These are phyloP conservation scores for Platichthys stellatus DNA, from an alignment of 2,113 vertebrate genomes.

Conservation along the genomic window DNA sequence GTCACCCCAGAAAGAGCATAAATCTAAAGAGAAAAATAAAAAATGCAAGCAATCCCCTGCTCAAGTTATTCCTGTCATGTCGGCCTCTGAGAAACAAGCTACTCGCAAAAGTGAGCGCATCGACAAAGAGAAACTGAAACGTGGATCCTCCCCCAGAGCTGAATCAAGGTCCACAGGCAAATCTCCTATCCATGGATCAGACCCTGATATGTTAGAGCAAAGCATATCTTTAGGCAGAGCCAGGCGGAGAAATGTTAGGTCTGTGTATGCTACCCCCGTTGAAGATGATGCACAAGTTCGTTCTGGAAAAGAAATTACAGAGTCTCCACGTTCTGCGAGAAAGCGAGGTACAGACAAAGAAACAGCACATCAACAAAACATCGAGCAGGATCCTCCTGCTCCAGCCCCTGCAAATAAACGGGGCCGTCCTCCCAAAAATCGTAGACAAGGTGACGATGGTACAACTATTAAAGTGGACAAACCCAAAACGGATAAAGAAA, in stretches of 20 bases:
- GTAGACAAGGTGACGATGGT: constrained; percentile 85
- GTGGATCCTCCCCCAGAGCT: constrained; percentile 91
- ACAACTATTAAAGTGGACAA: constrained; percentile 82
- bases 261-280: constrained; percentile 91
- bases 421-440: constrained; percentile 93
- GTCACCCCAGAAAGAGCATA: constrained; percentile 81
- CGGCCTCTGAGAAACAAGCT: constrained; percentile 87
- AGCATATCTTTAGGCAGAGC: constrained; percentile 87
- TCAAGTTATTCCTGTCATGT: constrained; percentile 64
- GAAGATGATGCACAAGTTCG: constrained; percentile 86
- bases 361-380: constrained; percentile 57
- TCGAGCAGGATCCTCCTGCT: constrained; percentile 77
- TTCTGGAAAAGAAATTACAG: constrained; percentile 84
- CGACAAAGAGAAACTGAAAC: constrained; percentile 93
- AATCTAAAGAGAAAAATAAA: constrained; percentile 87
- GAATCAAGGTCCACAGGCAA: constrained; percentile 88
- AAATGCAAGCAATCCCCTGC: constrained; percentile 84
- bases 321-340: constrained; percentile 87
- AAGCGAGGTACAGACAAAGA: constrained; percentile 90
- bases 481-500: constrained; percentile 84
- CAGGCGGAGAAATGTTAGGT: constrained; percentile 92
- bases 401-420: constrained; percentile 81
- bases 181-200: constrained; percentile 87
- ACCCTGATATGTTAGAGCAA: constrained; percentile 85
- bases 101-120: constrained; percentile 97